Percentiles rank a stretch among this genome's conserved stretches.
phyloP scores from a whole-genome alignment of 2,113 vertebrate species.

The Peucedramus taeniatus region DNA sequence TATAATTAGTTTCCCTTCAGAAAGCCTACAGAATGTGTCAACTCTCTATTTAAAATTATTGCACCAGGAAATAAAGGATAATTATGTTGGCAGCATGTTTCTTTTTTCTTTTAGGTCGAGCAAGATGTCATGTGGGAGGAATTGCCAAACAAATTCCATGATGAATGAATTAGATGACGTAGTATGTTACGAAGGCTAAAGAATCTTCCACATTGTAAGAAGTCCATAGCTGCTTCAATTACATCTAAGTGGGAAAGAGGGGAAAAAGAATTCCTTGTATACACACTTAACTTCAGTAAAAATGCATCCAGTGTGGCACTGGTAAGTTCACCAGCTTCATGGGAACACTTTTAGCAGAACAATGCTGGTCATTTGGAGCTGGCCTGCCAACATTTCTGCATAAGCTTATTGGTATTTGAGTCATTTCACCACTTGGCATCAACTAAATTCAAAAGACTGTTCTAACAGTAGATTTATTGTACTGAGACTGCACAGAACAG shows the following conservation, averaged over 20 bases:
- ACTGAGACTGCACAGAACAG: slow-evolving; percentile 27
- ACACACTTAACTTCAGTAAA: background rate
- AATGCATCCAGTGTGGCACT: background rate
- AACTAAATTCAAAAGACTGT: slow-evolving; percentile 18
- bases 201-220: background rate
- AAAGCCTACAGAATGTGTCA: slow-evolving; percentile 3
- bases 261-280: background rate
- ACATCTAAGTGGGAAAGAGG: background rate
- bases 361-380: slow-evolving; percentile 12
- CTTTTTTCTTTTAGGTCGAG: slow-evolving; percentile 4
- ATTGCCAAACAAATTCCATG: slow-evolving; percentile 35
- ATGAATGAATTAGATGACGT: background rate
- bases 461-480: slow-evolving; percentile 49
- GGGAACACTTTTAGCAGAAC: background rate
- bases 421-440: slow-evolving; percentile 28
- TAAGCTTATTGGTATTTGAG: slow-evolving; percentile 23
- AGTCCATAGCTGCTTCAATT: background rate
- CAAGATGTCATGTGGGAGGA: background rate
- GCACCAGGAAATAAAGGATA: slow-evolving; percentile 42
- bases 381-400: background rate
- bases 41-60: background rate
- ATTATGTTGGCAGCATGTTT: slow-evolving; percentile 12
- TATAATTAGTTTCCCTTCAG: slow-evolving; percentile 1
- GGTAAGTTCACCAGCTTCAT: background rate
- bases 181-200: background rate